A percentile compares a stretch with the other conserved stretches of the same genome.
Conservation (phyloP, 2,797 vertebrate genomes). For the Lagothrix lagotricha region DNA sequence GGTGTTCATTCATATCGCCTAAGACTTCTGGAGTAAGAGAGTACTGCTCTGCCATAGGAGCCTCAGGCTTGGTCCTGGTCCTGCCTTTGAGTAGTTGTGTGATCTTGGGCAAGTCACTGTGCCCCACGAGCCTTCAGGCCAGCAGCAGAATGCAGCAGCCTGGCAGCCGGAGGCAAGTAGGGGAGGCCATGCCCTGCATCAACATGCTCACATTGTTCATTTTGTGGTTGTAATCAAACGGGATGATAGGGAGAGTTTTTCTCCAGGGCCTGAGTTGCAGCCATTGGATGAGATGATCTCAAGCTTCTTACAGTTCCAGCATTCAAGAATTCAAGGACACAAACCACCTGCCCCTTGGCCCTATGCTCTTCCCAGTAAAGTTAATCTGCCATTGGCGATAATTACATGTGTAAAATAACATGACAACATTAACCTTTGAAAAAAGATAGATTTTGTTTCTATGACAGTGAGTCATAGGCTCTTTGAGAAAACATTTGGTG, state of each 20-base stretch:
- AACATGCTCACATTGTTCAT: neutral
- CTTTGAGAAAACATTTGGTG: neutral
- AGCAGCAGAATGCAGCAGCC: neutral
- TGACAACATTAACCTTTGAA: neutral
- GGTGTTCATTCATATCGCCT: neutral
- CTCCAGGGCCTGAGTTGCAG: neutral
- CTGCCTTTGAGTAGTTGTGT: neutral
- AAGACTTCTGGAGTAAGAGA: neutral
- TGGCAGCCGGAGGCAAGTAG: neutral
- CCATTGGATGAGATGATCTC: neutral
- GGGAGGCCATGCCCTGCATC: neutral
- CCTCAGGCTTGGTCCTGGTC: neutral
- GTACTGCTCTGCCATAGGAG: neutral
- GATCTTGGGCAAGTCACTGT: neutral
- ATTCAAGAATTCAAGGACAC: neutral
- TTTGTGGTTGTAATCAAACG: neutral
- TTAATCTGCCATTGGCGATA: neutral
- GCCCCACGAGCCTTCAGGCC: neutral
- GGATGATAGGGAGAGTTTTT: neutral
- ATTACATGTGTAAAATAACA: neutral
- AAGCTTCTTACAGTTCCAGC: neutral
- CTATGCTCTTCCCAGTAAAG: neutral
- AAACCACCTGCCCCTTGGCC: neutral
- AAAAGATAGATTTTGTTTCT: conserved; percentile 3
- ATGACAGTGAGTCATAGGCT: neutral